Evolutionary conservation across 2,113 vertebrate genomes (phyloP).

Genomic region (Propithecus coquereli): DNA sequence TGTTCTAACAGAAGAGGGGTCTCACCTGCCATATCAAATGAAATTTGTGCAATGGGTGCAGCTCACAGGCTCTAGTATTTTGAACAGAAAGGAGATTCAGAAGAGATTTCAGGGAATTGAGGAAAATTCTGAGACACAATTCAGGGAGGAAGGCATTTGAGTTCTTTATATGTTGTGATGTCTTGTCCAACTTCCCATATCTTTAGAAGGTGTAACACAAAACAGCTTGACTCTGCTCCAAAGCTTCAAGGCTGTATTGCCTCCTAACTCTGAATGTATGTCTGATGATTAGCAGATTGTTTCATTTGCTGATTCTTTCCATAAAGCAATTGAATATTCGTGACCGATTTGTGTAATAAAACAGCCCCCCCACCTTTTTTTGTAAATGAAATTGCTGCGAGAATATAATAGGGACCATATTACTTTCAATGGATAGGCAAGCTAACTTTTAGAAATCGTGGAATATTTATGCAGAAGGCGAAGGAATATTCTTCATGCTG

Average conservation of each 20-base stretch:
- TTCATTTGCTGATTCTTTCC: not conserved
- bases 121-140: not conserved
- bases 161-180: not conserved
- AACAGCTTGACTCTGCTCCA: not conserved
- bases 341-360: not conserved
- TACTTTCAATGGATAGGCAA: not conserved
- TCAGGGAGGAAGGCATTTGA: not conserved
- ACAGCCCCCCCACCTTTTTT: not conserved
- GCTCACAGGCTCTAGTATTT: not conserved
- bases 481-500: not conserved
- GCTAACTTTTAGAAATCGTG: slow-evolving; percentile 17
- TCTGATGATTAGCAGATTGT: not conserved
- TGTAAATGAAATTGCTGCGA: not conserved
- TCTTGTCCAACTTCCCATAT: not conserved
- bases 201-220: not conserved
- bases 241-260: not conserved
- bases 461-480: not conserved
- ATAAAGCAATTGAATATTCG: not conserved
- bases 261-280: not conserved
- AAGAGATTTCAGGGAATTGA: not conserved
- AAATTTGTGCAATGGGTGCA: not conserved
- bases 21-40: not conserved
- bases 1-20: not conserved
- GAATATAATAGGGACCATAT: not conserved
- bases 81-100: not conserved